A percentile compares a stretch with the other conserved stretches of the same genome.
Evolutionary conservation across 2,888 invertebrate species (phyloP).

Genomic region (Dynastes tityus): DNA sequence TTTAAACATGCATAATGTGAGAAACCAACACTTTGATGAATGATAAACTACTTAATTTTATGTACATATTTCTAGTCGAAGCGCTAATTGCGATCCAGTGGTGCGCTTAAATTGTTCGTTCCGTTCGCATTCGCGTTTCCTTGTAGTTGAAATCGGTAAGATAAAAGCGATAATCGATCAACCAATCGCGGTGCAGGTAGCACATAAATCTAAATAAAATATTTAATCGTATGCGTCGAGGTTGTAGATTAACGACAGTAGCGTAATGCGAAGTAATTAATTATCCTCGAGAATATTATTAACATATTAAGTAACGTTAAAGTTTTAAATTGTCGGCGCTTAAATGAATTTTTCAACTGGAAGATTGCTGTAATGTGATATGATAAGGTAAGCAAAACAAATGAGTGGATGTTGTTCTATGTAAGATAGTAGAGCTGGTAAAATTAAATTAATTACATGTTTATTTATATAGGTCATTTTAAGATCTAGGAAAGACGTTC

Average conservation of each 20-base stretch:
- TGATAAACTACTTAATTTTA: too few relatives aligned
- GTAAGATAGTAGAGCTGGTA: too few relatives aligned
- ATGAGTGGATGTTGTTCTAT: too few relatives aligned
- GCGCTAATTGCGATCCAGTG: too few relatives aligned
- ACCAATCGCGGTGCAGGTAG: not conserved
- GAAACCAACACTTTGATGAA: too few relatives aligned
- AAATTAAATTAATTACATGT: too few relatives aligned
- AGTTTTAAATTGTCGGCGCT: not conserved
- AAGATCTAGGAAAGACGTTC: too few relatives aligned
- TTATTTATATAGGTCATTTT: too few relatives aligned
- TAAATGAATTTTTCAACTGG: not conserved
- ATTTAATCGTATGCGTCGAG: slow-evolving; percentile 6
- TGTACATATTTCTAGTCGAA: too few relatives aligned
- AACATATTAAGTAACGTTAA: slow-evolving; percentile 13
- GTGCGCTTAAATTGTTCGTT: too few relatives aligned
- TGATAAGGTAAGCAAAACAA: not conserved
- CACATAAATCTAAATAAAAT: not conserved
- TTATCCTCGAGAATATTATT: slow-evolving; percentile 2
- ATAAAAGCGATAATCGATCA: slow-evolving; percentile 15
- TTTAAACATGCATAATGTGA: too few relatives aligned
- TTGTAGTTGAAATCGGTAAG: not conserved
- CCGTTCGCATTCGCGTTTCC: not conserved
- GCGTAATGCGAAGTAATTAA: slow-evolving; percentile 4
- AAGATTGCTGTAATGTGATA: not conserved
- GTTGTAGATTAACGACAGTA: slow-evolving; percentile 14